Base-by-base conservation (phyloP, 2,888 invertebrate species). In the Drosophila bunnanda region DNA sequence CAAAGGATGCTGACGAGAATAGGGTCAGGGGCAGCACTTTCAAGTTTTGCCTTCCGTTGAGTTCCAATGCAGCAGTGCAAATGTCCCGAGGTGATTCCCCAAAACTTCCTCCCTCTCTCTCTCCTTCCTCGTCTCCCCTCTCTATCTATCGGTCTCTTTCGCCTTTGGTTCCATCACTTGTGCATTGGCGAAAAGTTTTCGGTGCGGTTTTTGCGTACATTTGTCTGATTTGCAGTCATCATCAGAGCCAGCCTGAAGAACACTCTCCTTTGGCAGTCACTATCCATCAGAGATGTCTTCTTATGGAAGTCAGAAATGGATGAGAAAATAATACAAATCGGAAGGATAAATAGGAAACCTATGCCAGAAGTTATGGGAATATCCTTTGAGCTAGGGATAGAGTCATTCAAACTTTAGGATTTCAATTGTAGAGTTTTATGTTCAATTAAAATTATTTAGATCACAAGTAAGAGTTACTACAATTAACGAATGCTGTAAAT, bases 141-240 rank as follows among this genome's bases (percentile, higher is more conserved):
- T n/a, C 25, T 25, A 25, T n/a, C n/a, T 25, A 2, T 46, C 34
- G 41, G 10, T 62, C 64, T 50, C 41, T 25, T 39, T 39, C 39
- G 44, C 32, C 64, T 64, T 64, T 76, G 84, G 72, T 79, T 39
- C 77, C 76, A 65, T 65, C 64, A 52, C 64, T 70, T 67, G 64
- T 82, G 82, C 82, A 80, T 82, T 81, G 80, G 64, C 56, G 78
- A 77, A 87, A 87, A 82, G 68, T 87, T 82, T 84, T 76, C 79
- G 67, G 66, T 84, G 80, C 69, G 82, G 88, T 77, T 87, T 79
- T 79, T 81, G 87, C 84, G 84, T 82, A 82, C 79, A 84, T 85
- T 84, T 85, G 86, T 85, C 80, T 85, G 88, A 82, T 88, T 85
- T 82, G 78, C 86, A 88, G 78, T 73, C 86, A 80, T 85, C 84